Evolutionary conservation across 2,113 vertebrate species (phyloP).

Genomic region (Seriola dumerili): DNA sequence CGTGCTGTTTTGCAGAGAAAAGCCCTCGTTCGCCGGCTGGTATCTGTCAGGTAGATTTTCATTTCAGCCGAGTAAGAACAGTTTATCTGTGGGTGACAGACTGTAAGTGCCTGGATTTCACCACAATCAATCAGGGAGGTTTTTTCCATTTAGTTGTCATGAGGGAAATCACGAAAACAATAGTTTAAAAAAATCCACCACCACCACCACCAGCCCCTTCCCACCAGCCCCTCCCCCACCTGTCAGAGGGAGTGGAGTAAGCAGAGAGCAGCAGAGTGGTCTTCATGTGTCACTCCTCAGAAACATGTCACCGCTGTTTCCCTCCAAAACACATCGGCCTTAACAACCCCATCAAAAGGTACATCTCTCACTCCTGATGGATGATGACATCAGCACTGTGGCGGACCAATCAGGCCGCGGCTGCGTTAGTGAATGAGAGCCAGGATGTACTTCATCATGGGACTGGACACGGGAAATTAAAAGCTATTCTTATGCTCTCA

Average conservation of each 20-base stretch:
- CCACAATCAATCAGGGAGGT: slow-evolving; percentile 64
- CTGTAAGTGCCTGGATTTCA: slow-evolving; percentile 41
- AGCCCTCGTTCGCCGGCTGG: neutral
- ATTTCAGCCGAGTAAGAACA: slow-evolving; percentile 41
- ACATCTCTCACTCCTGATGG: neutral
- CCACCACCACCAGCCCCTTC: too few relatives aligned
- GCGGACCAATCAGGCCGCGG: neutral
- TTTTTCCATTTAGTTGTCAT: slow-evolving; percentile 59
- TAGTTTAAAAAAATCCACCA: slow-evolving; percentile 6
- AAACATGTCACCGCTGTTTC: slow-evolving; percentile 10
- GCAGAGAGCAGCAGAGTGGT: slow-evolving; percentile 2
- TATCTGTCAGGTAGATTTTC: slow-evolving; percentile 42
- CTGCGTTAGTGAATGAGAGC: slow-evolving; percentile 32
- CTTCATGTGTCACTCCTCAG: neutral
- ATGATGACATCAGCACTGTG: slow-evolving; percentile 4
- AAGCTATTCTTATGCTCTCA: slow-evolving; percentile 33
- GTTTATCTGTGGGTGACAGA: slow-evolving; percentile 64
- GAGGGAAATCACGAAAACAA: slow-evolving; percentile 46
- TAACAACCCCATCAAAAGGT: slow-evolving; percentile 2
- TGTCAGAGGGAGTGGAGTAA: slow-evolving; percentile 29
- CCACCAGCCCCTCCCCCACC: neutral
- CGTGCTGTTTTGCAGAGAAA: slow-evolving; percentile 19
- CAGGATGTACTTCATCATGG: slow-evolving; percentile 1
- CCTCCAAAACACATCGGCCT: neutral
- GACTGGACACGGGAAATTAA: slow-evolving; percentile 49